A percentile compares a stretch with the other conserved stretches of the same genome.
phyloP scores from a whole-genome alignment of 2,113 vertebrate genomes.

The Calyptomena viridis region DNA sequence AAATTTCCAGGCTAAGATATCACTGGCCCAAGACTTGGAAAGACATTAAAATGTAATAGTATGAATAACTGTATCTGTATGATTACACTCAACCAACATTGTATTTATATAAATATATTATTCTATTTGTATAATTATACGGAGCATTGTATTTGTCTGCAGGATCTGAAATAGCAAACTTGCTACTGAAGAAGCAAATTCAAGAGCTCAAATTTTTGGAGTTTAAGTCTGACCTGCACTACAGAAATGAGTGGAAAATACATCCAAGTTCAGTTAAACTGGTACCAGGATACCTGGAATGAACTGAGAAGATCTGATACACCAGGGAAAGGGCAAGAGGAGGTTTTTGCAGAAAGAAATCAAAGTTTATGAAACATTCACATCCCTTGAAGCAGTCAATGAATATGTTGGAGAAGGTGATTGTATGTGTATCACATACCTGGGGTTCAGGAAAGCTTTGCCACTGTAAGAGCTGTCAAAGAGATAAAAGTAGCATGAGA shows the following conservation, averaged over 20 bases:
- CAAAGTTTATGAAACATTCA: accelerated
- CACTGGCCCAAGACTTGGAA: neutral
- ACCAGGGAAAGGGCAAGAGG: neutral
- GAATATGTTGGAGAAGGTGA: neutral
- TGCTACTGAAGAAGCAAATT: neutral
- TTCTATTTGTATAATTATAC: neutral
- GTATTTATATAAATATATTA: neutral
- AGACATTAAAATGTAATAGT: neutral
- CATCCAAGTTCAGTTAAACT: neutral
- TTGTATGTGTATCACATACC: neutral
- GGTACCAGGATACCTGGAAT: neutral
- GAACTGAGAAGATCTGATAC: neutral
- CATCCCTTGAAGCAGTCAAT: neutral
- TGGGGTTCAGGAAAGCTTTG: neutral
- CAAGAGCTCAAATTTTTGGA: neutral
- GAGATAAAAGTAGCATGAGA: neutral
- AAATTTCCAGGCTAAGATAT: neutral
- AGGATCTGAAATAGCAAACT: neutral
- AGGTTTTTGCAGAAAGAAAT: neutral
- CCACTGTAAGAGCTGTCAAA: neutral
- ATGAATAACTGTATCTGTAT: neutral
- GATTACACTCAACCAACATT: neutral
- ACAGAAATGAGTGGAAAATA: neutral
- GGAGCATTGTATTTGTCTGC: neutral
- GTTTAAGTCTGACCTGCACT: neutral